Percentiles rank a stretch among this genome's conserved stretches.
Conservation (phyloP, 2,797 vertebrate genomes). For the Sternarchorhynchus goeldii region DNA sequence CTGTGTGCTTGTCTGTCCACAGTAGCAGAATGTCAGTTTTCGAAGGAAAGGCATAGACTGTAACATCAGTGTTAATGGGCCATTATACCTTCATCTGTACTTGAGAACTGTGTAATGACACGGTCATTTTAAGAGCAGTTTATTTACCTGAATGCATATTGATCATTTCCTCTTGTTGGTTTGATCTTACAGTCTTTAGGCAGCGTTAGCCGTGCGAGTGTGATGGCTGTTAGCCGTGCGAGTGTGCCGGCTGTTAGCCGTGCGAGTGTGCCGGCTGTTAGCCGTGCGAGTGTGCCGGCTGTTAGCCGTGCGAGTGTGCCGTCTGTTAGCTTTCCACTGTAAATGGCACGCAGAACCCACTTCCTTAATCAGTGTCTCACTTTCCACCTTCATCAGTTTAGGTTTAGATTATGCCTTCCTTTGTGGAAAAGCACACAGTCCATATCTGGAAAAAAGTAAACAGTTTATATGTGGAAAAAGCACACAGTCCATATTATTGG, state of each 20-base stretch:
- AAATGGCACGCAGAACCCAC: neutral
- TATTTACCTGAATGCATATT: slow-evolving; percentile 19
- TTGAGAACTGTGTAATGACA: slow-evolving; percentile 33
- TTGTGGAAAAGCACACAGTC: slow-evolving; percentile 8
- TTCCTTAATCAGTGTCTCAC: slow-evolving; percentile 3
- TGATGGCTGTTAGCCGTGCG: neutral
- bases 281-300: neutral
- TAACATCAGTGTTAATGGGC: slow-evolving; percentile 46
- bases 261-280: neutral
- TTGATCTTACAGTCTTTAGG: slow-evolving; percentile 7
- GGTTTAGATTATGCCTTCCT: slow-evolving; percentile 8
- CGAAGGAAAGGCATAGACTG: slow-evolving; percentile 45
- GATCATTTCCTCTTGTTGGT: slow-evolving; percentile 24
- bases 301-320: neutral
- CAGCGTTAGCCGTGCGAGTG: neutral
- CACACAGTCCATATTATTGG: neutral
- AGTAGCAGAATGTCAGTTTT: slow-evolving; percentile 55
- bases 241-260: neutral
- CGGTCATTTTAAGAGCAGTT: slow-evolving; percentile 35
- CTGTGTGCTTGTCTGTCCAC: slow-evolving; percentile 68
- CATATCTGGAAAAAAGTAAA: no score
- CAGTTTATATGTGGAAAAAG: neutral
- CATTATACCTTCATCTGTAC: slow-evolving; percentile 35
- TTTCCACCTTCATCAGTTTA: slow-evolving; percentile 8
- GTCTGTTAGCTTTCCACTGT: neutral